Percentiles rank a stretch among this genome's conserved stretches.
Conservation (phyloP, 2,113 vertebrate species). For the Reinhardtius hippoglossoides region DNA sequence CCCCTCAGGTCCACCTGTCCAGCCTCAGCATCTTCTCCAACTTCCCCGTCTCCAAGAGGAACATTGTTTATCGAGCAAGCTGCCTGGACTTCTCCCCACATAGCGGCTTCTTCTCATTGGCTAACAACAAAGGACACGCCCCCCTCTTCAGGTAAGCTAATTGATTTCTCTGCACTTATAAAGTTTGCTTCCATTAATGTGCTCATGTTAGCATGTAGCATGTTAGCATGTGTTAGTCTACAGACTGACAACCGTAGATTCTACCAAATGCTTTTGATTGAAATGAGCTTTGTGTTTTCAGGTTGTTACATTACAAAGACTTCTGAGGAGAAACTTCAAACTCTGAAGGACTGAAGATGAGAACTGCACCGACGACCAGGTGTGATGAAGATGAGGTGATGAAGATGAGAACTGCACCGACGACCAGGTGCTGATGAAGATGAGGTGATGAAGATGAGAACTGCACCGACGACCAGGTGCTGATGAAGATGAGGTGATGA, state of each 20-base stretch:
- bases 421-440: no score
- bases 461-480: no score
- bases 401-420: neutral
- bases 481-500: no score
- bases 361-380: no score
- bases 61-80: slow-evolving; percentile 79
- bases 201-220: neutral
- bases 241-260: neutral
- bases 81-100: slow-evolving; percentile 94
- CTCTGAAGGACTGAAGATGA: no score
- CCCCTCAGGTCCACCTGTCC: slow-evolving; percentile 89
- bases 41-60: slow-evolving; percentile 88
- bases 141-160: slow-evolving; percentile 89
- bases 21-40: slow-evolving; percentile 94
- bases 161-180: neutral
- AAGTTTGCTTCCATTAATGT: neutral
- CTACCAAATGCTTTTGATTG: neutral
- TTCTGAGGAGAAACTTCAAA: slow-evolving; percentile 64
- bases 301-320: slow-evolving; percentile 79
- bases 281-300: slow-evolving; percentile 25
- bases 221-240: neutral
- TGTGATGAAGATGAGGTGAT: no score
- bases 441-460: no score
- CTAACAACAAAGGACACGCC: slow-evolving; percentile 92
- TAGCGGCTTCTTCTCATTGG: slow-evolving; percentile 94